Evolutionary conservation across 2,113 vertebrate species (phyloP).

Genomic region (Globicephala melas): DNA sequence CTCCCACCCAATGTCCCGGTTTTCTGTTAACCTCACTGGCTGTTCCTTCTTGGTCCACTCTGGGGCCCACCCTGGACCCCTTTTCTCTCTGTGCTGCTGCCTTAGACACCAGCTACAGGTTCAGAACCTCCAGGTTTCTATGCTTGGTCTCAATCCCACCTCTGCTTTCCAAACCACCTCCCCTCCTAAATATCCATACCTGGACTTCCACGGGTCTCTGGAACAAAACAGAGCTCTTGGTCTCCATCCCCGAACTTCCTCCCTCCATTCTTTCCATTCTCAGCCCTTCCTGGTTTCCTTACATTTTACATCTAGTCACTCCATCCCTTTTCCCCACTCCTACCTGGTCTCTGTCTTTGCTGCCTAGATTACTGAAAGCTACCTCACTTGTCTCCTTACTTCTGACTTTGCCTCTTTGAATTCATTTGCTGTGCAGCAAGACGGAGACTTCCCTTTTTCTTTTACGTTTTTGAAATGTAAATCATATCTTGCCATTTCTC

Average conservation of each 20-base stretch:
- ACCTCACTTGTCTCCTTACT: background rate
- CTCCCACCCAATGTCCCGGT: background rate
- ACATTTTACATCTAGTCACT: background rate
- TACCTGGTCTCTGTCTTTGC: background rate
- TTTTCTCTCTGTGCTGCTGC: background rate
- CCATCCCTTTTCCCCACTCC: background rate
- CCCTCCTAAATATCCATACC: background rate
- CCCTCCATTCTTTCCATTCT: background rate
- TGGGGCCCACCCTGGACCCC: background rate
- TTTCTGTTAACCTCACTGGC: background rate
- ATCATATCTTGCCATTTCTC: background rate
- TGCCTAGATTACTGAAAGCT: too few species aligned
- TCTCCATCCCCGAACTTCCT: background rate
- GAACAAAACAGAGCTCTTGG: background rate
- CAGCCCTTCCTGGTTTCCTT: background rate
- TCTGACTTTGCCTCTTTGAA: background rate
- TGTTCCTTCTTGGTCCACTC: background rate
- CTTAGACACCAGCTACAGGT: background rate
- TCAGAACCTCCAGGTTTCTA: accelerated
- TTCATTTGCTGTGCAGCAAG: background rate
- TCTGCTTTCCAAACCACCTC: background rate
- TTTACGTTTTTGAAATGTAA: background rate
- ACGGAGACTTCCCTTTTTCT: background rate
- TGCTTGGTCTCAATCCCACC: background rate
- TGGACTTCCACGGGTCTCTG: background rate